Percentiles rank a stretch among this genome's conserved stretches.
Conservation (phyloP, 1,140 invertebrate species). For the Dendrolimus kikuchii region DNA sequence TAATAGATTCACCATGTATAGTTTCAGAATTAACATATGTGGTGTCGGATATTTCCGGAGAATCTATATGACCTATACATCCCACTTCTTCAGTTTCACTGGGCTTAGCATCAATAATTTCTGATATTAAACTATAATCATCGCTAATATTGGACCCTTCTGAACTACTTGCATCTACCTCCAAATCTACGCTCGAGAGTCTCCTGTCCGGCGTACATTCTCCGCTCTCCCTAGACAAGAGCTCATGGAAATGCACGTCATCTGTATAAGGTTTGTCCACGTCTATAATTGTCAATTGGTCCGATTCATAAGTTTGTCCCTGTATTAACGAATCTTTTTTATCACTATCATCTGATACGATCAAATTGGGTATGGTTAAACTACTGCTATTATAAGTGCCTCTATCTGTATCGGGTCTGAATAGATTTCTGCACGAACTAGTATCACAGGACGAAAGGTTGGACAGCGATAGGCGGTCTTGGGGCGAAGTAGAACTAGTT, state of each 20-base stretch:
- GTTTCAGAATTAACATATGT: slow-evolving; percentile 77
- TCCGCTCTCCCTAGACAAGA: slow-evolving; percentile 39
- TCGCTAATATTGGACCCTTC: slow-evolving; percentile 79
- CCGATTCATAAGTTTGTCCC: slow-evolving; percentile 71
- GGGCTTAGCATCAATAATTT: slow-evolving; percentile 74
- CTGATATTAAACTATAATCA: slow-evolving; percentile 78
- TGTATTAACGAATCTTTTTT: slow-evolving; percentile 59
- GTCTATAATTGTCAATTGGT: slow-evolving; percentile 77
- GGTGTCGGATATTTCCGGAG: slow-evolving; percentile 84
- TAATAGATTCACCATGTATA: slow-evolving; percentile 81
- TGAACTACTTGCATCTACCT: slow-evolving; percentile 68
- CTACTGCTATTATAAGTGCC: slow-evolving; percentile 50
- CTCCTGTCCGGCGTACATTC: slow-evolving; percentile 54
- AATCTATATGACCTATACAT: slow-evolving; percentile 84
- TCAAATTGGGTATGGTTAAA: slow-evolving; percentile 67
- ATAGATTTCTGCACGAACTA: slow-evolving; percentile 63
- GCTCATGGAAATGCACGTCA: slow-evolving; percentile 50
- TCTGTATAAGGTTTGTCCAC: slow-evolving; percentile 70
- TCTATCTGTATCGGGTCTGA: slow-evolving; percentile 41
- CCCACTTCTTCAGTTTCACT: slow-evolving; percentile 71
- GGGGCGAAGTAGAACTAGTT: slow-evolving; percentile 40
- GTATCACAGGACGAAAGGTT: slow-evolving; percentile 64
- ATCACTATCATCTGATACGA: slow-evolving; percentile 65
- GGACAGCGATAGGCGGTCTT: slow-evolving; percentile 53
- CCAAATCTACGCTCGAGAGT: slow-evolving; percentile 57